Conservation (phyloP, 2,797 vertebrate genomes). For the Harpagifer antarcticus region DNA sequence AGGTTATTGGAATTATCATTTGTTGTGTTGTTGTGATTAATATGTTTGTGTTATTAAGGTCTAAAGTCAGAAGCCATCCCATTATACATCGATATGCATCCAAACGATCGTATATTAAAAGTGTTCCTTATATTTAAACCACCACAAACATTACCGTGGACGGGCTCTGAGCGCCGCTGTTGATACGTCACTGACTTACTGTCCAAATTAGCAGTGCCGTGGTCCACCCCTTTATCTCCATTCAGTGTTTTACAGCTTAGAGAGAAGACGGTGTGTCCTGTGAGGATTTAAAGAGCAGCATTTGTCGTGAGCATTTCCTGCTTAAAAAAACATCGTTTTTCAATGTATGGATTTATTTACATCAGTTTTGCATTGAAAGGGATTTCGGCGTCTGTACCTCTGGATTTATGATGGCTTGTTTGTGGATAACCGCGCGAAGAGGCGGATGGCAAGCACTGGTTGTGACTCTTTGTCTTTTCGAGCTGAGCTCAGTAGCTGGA, state of each 20-base stretch:
- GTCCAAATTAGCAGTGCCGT: neutral
- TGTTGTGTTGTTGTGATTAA: too few species aligned
- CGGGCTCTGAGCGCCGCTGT: slow-evolving; percentile 73
- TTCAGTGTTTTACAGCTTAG: slow-evolving; percentile 1
- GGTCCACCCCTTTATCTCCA: slow-evolving; percentile 34
- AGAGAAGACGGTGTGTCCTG: neutral
- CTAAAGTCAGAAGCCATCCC: neutral
- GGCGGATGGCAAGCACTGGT: slow-evolving; percentile 26
- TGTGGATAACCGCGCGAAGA: slow-evolving; percentile 23
- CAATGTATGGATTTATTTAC: rapidly evolving
- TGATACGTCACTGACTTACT: slow-evolving; percentile 46
- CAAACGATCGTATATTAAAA: neutral
- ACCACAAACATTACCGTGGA: neutral
- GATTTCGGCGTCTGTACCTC: neutral
- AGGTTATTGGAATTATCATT: too few species aligned
- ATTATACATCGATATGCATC: neutral
- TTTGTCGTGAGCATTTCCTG: too few species aligned
- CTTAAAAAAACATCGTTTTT: too few species aligned
- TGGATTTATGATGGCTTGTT: slow-evolving; percentile 32
- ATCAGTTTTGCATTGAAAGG: rapidly evolving
- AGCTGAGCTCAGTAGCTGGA: slow-evolving; percentile 48
- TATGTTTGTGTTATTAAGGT: too few species aligned
- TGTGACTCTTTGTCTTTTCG: slow-evolving; percentile 34
- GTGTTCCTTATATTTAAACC: too few species aligned
- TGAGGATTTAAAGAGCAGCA: neutral